These are phyloP conservation scores for Dipodomys ordii DNA, from an alignment of 2,113 vertebrate species.

Conservation along the genomic window DNA sequence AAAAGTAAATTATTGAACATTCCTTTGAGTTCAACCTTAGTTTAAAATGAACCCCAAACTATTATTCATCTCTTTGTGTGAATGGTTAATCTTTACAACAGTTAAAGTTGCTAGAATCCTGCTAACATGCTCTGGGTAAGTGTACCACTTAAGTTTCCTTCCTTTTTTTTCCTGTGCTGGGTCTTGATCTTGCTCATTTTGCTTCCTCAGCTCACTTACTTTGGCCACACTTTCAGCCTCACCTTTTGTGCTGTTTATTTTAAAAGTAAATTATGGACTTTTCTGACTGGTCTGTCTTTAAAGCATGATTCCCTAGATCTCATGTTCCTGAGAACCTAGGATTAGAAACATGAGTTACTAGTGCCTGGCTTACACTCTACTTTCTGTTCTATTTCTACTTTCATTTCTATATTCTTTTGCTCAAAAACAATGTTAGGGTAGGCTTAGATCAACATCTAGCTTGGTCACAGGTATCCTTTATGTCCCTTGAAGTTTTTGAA, in stretches of 20 bases:
- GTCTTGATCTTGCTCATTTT: too few species aligned
- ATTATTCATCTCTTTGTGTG: not conserved
- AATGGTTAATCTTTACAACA: not conserved
- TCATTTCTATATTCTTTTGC: not conserved
- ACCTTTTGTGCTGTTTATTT: too few species aligned
- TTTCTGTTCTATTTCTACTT: not conserved
- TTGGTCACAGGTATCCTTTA: not conserved
- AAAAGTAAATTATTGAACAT: conserved; percentile 4
- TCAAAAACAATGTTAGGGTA: conserved; percentile 24
- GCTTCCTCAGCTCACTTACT: too few species aligned
- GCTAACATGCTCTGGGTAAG: not conserved
- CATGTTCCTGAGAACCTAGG: too few species aligned
- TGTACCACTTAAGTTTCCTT: not conserved
- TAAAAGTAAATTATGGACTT: too few species aligned
- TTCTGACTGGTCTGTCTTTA: too few species aligned
- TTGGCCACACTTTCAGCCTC: too few species aligned
- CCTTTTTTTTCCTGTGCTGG: not conserved
- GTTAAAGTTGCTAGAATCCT: not conserved
- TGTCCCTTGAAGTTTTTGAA: conserved; percentile 46
- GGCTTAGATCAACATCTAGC: not conserved
- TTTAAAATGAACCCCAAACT: conserved; percentile 31
- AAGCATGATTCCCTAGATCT: too few species aligned
- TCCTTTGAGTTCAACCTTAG: not conserved
- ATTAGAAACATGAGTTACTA: too few species aligned
- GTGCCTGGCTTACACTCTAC: not conserved